Evolutionary conservation across 1,140 invertebrate genomes (phyloP).

Genomic region (Neodiprion lecontei): DNA sequence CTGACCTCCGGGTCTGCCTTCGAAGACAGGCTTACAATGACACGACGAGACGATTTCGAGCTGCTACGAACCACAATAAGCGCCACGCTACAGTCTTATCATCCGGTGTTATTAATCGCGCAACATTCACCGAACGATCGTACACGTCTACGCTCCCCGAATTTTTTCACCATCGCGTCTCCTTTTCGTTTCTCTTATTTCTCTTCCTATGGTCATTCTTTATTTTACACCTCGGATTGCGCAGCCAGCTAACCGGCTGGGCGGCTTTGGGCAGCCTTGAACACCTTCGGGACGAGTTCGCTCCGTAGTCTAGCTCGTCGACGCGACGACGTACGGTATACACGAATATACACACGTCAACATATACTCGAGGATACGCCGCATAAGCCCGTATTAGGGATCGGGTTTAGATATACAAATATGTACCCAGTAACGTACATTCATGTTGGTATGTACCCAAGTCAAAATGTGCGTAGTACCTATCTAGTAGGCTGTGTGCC

Average conservation of each 20-base stretch:
- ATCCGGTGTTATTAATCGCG: conserved; percentile 23
- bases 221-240: conserved; percentile 13
- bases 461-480: no score
- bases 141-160: not conserved
- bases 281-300: conserved; percentile 34
- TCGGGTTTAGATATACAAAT: no score
- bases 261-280: conserved; percentile 41
- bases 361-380: no score
- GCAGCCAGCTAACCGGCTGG: conserved; percentile 28
- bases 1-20: no score
- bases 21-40: no score
- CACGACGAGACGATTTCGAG: not conserved
- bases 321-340: no score
- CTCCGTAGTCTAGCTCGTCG: no score
- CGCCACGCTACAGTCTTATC: not conserved
- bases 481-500: no score
- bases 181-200: not conserved
- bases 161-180: not conserved
- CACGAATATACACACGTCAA: no score
- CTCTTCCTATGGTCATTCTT: conserved; percentile 4
- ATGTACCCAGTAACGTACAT: no score
- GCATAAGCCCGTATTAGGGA: no score
- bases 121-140: conserved; percentile 25
- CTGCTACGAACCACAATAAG: not conserved
- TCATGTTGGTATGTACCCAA: no score